Evolutionary conservation across 2,113 vertebrate genomes (phyloP).

Genomic region (Calcarius ornatus): DNA sequence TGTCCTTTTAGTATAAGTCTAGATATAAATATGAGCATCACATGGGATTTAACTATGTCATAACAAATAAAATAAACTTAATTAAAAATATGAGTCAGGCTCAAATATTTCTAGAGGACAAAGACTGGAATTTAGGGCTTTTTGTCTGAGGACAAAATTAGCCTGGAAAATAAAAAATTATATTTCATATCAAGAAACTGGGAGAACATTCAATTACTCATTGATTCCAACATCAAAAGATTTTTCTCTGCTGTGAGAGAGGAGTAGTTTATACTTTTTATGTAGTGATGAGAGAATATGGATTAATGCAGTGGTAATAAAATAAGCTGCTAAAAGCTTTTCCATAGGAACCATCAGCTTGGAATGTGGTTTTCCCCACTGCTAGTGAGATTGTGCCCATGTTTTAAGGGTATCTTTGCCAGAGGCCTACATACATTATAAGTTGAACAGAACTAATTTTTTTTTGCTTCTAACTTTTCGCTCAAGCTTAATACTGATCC

Average conservation of each 20-base stretch:
- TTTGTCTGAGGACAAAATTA: neutral
- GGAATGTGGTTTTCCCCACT: neutral
- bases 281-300: neutral
- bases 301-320: neutral
- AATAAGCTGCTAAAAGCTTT: conserved; percentile 18
- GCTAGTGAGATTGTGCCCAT: neutral
- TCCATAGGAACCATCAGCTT: neutral
- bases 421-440: neutral
- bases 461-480: neutral
- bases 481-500: neutral
- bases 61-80: neutral
- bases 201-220: neutral
- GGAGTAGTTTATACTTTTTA: neutral
- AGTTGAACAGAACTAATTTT: neutral
- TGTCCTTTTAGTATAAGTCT: neutral
- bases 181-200: neutral
- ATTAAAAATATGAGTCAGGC: neutral
- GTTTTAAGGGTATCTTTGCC: neutral
- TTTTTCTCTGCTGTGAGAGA: neutral
- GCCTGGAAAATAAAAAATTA: neutral
- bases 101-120: neutral
- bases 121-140: neutral
- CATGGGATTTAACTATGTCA: neutral
- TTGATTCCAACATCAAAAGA: neutral
- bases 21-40: neutral